A percentile compares a stretch with the other conserved stretches of the same genome.
These are phyloP conservation scores for Mus spicilegus DNA, from an alignment of 2,113 vertebrate species.

Conservation along the genomic window DNA sequence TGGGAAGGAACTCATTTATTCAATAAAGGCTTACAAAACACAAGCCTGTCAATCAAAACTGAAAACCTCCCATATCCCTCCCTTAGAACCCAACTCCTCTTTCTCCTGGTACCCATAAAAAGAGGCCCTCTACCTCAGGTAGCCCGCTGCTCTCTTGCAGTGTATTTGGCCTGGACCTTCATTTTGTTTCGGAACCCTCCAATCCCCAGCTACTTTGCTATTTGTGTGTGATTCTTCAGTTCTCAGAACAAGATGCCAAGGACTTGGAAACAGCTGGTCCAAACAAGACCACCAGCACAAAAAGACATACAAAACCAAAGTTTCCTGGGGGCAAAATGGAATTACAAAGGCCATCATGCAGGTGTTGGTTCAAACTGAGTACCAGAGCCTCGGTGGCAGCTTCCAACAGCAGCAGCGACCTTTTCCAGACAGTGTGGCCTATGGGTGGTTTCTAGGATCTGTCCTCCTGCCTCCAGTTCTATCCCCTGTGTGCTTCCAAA, in stretches of 20 bases:
- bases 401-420: no score
- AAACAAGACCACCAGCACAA: background rate
- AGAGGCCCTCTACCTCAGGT: background rate
- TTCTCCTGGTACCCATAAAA: background rate
- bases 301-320: background rate
- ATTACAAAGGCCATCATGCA: no score
- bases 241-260: background rate
- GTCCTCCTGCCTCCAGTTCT: background rate
- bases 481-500: background rate
- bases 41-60: background rate
- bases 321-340: background rate
- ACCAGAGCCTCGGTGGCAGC: no score
- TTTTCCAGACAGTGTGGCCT: fast-evolving
- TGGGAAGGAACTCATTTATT: background rate
- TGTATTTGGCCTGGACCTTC: background rate
- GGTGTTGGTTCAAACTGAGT: fast-evolving
- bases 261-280: background rate
- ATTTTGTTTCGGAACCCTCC: background rate
- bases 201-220: background rate
- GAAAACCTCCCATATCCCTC: background rate
- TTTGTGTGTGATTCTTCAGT: background rate
- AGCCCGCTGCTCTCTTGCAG: background rate
- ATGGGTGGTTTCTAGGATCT: fast-evolving
- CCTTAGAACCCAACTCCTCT: background rate
- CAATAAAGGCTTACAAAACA: background rate